Evolutionary conservation across 92 coral and sea anemone species (phyloP), one percentile per base, ranked within the genome.

Genomic region (Phenganax marumi): DNA sequence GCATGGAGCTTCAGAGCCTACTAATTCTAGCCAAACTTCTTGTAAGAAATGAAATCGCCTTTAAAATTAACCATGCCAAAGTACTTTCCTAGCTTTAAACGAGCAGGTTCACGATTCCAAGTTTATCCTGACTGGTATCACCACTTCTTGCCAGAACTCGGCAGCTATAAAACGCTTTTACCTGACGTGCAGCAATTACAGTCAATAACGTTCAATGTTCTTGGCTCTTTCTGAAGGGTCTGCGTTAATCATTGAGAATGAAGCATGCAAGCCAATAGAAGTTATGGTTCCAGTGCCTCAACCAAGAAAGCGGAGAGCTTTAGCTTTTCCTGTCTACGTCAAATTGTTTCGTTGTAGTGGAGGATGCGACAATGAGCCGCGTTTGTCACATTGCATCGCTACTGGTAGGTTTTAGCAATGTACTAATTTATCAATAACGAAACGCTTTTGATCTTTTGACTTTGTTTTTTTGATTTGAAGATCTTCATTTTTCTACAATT

Each of bases 241-340:
- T 78, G 71, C 83, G 19, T 62, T 78, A 72, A 50, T 62, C 4
- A 61, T 78, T 47, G 73, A 43, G 0, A 78, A 78, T 63, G 83
- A 78, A 57, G 46, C 68, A 16, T 78, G 83, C 52, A 78, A 49
- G 50, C 83, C 83, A n/a, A 49, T 78, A 12, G 83, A 78, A 78
- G 83, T 78, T n/a, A 78, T 61, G 83, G 83, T 78, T 6, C 65
- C 46, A 63, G 83, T 78, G 11, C 83, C 83, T 43, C 83, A 78
- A 22, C 83, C 83, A 21, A 78, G 22, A 51, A 78, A 63, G 50
- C 13, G 60, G 63, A 61, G 83, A 49, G 70, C 73, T 12, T 13
- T 78, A 72, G 56, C 22, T 49, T 78, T 61, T 50, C 83, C 83
- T 17, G 73, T 78, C 19, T 78, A 61, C 24, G 83, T 78, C 11